Evolutionary conservation across 2,113 vertebrate species (phyloP).

Genomic region (Scytalopus superciliaris): DNA sequence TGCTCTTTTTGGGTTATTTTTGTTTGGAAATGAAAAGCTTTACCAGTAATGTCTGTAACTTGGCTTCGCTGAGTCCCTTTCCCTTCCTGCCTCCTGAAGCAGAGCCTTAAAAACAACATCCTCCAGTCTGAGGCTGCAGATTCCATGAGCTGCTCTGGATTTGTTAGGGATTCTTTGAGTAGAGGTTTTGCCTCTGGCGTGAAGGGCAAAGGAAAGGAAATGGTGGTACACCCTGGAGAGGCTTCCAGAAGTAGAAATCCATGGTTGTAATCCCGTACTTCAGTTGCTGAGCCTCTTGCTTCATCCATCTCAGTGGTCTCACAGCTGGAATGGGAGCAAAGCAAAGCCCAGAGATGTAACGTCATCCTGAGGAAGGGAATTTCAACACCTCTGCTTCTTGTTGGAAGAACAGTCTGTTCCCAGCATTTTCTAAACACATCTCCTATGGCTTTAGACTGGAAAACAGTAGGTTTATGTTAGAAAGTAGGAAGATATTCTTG

Average conservation of each 20-base stretch:
- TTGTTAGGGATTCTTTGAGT: not conserved
- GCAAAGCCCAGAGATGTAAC: rapidly evolving
- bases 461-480: not conserved
- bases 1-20: not conserved
- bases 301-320: not conserved
- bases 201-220: not conserved
- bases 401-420: not conserved
- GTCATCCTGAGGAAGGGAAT: not conserved
- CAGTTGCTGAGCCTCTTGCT: not conserved
- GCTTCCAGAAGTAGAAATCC: not conserved
- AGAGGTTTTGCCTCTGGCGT: not conserved
- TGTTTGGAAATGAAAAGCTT: not conserved
- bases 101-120: rapidly evolving
- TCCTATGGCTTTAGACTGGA: not conserved
- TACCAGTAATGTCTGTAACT: not conserved
- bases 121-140: not conserved
- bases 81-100: not conserved
- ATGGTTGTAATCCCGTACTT: not conserved
- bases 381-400: not conserved
- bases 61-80: not conserved
- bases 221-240: not conserved
- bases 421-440: not conserved
- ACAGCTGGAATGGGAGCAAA: not conserved
- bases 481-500: not conserved
- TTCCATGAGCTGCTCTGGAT: not conserved